Evolutionary conservation across 2,888 invertebrate genomes (phyloP), one percentile per base, ranked within the genome.

Genomic region (Exephanes ischioxanthus): DNA sequence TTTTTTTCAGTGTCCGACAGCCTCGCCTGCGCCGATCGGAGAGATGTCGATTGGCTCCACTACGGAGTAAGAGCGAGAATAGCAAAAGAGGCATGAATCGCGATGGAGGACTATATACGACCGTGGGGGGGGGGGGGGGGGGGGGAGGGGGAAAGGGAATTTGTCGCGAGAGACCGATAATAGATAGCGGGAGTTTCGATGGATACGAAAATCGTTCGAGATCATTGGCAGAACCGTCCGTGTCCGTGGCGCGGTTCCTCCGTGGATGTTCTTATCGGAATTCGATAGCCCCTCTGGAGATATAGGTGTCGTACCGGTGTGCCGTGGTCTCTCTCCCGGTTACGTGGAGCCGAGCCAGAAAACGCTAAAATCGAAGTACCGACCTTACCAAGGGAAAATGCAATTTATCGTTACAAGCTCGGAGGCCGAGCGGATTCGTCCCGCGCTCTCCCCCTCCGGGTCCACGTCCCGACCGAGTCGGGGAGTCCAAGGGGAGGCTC

Each of bases 281-380:
- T 91, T 90, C 92, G 91, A 92, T 92, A 91, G 90, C 89, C 87
- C 67, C 66, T 70, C 71, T 76, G 77, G 83, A 76, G 76, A 83
- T 66, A 67, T 58, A 75, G 53, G 68, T 53, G 37, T n/a, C 6
- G 16, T 53, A 71, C 16, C 19, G 26, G 14, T 19, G 58, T 9
- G 80, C 77, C 87, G 84, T 81, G 76, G 83, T 68, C 70, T 81
- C 70, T 81, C 45, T 16, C 3, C 45, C 16, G 86, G 83, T 87
- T 88, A 89, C 90, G 90, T 92, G 91, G 92, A 92, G 90, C 89
- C 80, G 87, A 91, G 92, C 92, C 92, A 92, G 92, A 89, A 92
- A 91, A 91, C 89, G 90, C 90, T 92, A 89, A 91, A 92, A 91
- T 90, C 90, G 86, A 91, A 92, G 90, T 89, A 88, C 88, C 88